Evolutionary conservation across 2,797 vertebrate genomes (phyloP).

Genomic region (Semotilus atromaculatus): DNA sequence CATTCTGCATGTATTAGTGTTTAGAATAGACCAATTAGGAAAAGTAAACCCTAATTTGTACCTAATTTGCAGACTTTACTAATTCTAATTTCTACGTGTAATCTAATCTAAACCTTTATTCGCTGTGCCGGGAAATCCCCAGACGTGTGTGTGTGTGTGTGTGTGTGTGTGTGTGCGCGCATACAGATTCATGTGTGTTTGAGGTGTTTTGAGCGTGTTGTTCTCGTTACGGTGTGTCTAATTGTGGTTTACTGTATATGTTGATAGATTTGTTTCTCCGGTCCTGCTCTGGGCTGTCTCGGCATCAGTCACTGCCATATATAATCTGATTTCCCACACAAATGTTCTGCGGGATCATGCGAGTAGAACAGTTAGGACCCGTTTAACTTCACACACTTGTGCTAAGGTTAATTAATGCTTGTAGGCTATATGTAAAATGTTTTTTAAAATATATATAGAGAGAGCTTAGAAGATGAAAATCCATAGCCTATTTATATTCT

Average conservation of each 20-base stretch:
- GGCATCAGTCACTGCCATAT: neutral
- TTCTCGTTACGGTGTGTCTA: neutral
- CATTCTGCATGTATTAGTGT: neutral
- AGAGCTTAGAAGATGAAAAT: neutral
- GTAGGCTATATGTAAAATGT: neutral
- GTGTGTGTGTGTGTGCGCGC: too few species aligned
- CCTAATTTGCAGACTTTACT: neutral
- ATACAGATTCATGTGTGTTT: neutral
- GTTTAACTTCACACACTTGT: neutral
- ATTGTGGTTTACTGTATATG: neutral
- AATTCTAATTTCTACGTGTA: neutral
- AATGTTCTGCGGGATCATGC: neutral
- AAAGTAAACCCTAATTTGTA: too few species aligned
- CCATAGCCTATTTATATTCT: neutral
- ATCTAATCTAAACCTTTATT: neutral
- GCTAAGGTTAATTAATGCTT: neutral
- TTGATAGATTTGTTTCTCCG: slow-evolving; percentile 7
- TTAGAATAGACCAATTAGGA: neutral
- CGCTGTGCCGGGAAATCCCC: too few species aligned
- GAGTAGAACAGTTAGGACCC: neutral
- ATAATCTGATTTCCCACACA: slow-evolving; percentile 17
- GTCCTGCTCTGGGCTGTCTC: neutral
- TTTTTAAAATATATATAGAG: neutral
- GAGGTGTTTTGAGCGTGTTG: neutral
- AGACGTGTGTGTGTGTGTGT: too few species aligned